Evolutionary conservation across 2,797 vertebrate species (phyloP).

Genomic region (Carcharodon carcharias): DNA sequence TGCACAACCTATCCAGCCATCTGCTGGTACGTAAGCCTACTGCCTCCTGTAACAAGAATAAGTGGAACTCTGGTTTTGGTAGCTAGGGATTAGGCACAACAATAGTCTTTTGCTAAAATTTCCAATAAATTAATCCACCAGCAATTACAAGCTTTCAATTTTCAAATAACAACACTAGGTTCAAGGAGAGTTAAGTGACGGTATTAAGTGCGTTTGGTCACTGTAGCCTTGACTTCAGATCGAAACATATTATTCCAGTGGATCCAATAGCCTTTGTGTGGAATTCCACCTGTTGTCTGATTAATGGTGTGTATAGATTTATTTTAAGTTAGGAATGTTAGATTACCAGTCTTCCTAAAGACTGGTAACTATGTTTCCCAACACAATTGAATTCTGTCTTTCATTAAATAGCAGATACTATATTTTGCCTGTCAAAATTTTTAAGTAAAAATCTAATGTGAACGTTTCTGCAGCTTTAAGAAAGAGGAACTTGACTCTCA

Average conservation of each 20-base stretch:
- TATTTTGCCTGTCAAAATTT: neutral
- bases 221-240: neutral
- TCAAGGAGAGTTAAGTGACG: neutral
- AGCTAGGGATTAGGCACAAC: constrained; percentile 4
- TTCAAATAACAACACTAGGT: neutral
- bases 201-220: neutral
- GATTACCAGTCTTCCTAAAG: neutral
- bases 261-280: constrained; percentile 54
- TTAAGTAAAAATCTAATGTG: constrained; percentile 4
- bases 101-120: constrained; percentile 35
- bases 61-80: constrained; percentile 37
- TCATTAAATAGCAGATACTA: neutral
- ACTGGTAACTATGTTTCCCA: neutral
- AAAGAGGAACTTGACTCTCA: neutral
- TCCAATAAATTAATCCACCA: neutral
- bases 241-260: neutral
- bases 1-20: constrained; percentile 61
- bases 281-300: constrained; percentile 60
- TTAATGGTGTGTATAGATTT: constrained; percentile 55
- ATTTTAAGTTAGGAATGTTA: constrained; percentile 61
- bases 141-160: neutral
- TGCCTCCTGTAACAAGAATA: constrained; percentile 66
- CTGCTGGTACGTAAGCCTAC: constrained; percentile 53
- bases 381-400: neutral
- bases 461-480: neutral